These are phyloP conservation scores for Hydractinia symbiolongicarpus DNA, from an alignment of 30 jellyfish, hydroid and myxozoan species.

Conservation along the genomic window DNA sequence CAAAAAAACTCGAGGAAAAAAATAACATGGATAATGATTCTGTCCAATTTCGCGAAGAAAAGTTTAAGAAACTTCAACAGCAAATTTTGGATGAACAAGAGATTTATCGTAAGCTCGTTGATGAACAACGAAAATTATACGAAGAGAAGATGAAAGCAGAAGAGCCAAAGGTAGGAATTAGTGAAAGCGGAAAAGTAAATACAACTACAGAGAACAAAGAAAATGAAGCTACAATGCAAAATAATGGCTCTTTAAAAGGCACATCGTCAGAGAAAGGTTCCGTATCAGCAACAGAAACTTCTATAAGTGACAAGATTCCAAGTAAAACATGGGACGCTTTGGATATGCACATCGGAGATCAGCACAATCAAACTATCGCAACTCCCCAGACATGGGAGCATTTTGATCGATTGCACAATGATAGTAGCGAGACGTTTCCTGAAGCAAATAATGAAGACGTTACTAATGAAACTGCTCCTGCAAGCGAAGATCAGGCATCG, in stretches of 20 bases:
- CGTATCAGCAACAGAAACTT: too few species aligned
- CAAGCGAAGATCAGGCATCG: background rate
- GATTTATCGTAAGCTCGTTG: background rate
- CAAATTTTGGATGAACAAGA: slow-evolving; percentile 24
- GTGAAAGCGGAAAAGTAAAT: slow-evolving; percentile 15
- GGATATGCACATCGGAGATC: too few species aligned
- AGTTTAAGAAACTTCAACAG: slow-evolving; percentile 20
- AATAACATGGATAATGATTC: background rate
- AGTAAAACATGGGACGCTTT: too few species aligned
- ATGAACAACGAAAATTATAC: slow-evolving; percentile 16
- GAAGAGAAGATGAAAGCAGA: slow-evolving; percentile 10
- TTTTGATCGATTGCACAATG: too few species aligned
- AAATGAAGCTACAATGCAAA: too few species aligned
- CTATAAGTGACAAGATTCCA: too few species aligned
- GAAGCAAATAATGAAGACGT: background rate
- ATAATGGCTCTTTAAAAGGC: too few species aligned
- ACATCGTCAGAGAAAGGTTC: too few species aligned
- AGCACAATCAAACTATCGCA: too few species aligned
- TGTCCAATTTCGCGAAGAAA: background rate
- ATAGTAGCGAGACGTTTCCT: too few species aligned
- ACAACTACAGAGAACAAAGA: background rate
- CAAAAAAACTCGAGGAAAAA: slow-evolving; percentile 23
- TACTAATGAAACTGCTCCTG: slow-evolving; percentile 2
- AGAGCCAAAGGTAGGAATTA: background rate
- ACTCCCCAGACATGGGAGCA: too few species aligned